Evolutionary conservation across 2,113 vertebrate genomes (phyloP), one percentile per base, ranked within the genome.

Genomic region (Protomyctophum bolini): DNA sequence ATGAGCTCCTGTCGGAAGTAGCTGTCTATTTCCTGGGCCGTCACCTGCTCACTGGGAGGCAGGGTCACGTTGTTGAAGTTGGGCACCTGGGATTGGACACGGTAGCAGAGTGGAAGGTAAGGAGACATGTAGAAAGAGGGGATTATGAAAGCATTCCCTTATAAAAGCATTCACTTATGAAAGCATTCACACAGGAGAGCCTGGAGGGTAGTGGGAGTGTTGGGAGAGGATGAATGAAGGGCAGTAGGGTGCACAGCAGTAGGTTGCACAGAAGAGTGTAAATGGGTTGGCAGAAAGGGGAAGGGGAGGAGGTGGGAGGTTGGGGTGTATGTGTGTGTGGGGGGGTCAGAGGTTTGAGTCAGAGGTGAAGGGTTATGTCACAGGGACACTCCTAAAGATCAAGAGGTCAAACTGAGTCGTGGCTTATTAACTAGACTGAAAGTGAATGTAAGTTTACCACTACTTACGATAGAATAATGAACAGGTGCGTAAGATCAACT

Each of bases 1-100:
- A 97, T 95, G 29, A 97, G 94, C 79, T 98, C 95, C 76, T 89
- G 91, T 4, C 93, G 79, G 83, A 97, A 97, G 92, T 95, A 97
- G 81, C 89, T 93, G 83, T 97, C 93, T 52, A 96, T 97, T 88
- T 96, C 95, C 88, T 95, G 94, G 54, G 95, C 95, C 0, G 94
- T 95, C 88, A 92, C 75, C 75, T 82, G 86, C 77, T 97, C 95
- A 7, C 91, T 95, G 28, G 92, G 92, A 0, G 72, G 94, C 75
- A 98, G 88, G 0, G 92, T 94, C 83, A 92, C 91, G 47, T 97
- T 96, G 72, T 94, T 92, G 86, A 97, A 96, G 91, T 93, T 94
- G 33, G 95, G 95, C 21, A 96, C 94, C 95, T 97, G 77, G 6
- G 21, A 12, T 14, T 49, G 6, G 55, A 28, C 15, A 7, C 12